Evolutionary conservation across 2,797 vertebrate genomes (phyloP), one percentile per base, ranked within the genome.

Genomic region (Hippocampus kuda): DNA sequence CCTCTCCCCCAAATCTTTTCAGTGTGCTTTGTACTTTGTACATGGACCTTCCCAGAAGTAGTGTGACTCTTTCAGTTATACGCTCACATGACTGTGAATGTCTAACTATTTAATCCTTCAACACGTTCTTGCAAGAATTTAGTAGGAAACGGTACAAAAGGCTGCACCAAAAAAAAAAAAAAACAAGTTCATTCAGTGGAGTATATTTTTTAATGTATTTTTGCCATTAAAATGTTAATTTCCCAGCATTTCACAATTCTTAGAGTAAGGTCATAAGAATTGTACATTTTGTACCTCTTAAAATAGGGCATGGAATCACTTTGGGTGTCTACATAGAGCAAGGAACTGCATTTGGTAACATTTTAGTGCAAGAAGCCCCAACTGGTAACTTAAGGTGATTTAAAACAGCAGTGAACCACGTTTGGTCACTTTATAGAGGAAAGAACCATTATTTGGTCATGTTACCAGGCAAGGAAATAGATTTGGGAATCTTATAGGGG

Each of bases 21-120:
- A 67, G 54, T 57, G 65, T 75, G 26, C 67, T 66, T 62, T 69
- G 26, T 44, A 34, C 26, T 75, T 80, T 70, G 74, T 38, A 38
- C 34, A 72, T 71, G 75, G 34, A 67, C 64, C 49, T 65, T n/a
- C 68, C 63, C 68, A 70, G 71, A 57, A 60, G 68, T 69, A 74
- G 68, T 81, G 53, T 54, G 53, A 54, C 24, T 54, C 9, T 54
- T 9, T n/a, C 53, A 11, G n/a, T 54, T 54, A 54, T 54, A 54
- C 2, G n/a, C 59, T 60, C 59, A 60, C 27, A 34, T 18, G 59
- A 60, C 27, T 34, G 59, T 60, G 59, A 60, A 60, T 60, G 27
- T 60, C 2, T 18, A 60, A 60, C 13, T 30, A 34, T 34, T 38
- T 60, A 34, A 30, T 60, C 26, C 16, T 34, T 60, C 59, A 30